Evolutionary conservation across 2,797 vertebrate species (phyloP).

Genomic region (Fratercula arctica): DNA sequence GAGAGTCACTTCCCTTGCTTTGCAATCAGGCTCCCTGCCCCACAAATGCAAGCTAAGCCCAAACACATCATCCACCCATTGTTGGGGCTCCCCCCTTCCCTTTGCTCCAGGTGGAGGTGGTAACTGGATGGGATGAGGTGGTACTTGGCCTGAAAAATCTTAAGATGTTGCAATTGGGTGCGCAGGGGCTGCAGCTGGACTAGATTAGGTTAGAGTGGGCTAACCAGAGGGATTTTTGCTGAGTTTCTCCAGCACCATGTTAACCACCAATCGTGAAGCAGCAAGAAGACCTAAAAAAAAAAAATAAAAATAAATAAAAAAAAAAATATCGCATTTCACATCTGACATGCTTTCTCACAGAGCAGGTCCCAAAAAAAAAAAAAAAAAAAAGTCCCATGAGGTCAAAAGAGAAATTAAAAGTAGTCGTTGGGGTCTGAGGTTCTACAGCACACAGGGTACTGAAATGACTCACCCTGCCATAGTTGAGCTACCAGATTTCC

Average conservation of each 20-base stretch:
- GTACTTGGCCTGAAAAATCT: not conserved
- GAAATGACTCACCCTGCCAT: conserved; percentile 28
- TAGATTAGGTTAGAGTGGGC: not conserved
- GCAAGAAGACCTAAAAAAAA: not conserved
- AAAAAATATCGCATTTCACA: not conserved
- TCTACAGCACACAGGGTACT: not conserved
- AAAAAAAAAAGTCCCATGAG: conserved; percentile 16
- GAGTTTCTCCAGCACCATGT: conserved; percentile 16
- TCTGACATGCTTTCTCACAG: conserved; percentile 2
- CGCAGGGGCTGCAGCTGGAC: not conserved
- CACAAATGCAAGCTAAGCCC: not conserved
- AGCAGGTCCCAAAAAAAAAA: not conserved
- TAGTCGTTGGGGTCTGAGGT: not conserved
- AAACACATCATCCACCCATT: not conserved
- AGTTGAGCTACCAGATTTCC: not conserved
- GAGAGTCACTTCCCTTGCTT: not conserved
- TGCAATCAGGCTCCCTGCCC: not conserved
- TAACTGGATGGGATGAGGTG: not conserved
- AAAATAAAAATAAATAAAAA: not conserved
- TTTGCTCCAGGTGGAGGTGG: not conserved
- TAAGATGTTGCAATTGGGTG: not conserved
- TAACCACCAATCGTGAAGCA: conserved; percentile 37
- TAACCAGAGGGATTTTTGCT: conserved; percentile 11
- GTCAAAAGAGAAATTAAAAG: conserved; percentile 46
- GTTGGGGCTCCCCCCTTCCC: not conserved